Base-by-base conservation (phyloP, 2,113 vertebrate genomes). In the Pelobates fuscus region DNA sequence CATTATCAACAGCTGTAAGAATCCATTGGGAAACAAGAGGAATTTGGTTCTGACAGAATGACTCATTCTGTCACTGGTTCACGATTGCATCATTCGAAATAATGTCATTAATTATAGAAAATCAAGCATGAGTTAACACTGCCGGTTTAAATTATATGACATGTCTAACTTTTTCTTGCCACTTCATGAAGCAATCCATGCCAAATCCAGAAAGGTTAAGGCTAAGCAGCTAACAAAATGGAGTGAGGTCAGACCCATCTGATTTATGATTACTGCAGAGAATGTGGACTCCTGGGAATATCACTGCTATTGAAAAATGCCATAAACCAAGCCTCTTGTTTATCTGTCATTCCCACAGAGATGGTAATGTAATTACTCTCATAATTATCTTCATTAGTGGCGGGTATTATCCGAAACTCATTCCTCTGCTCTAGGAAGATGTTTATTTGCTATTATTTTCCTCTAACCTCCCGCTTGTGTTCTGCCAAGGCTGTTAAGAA, bases 331-430 rank as follows among this genome's bases (percentile, higher is more conserved):
- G 88, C 89, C 94, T 95, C 94, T 97, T 98, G 94, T 97, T 94
- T 96, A 94, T 94, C 94, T 92, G 91, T 93, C 95, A 95, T 98
- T 96, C 95, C 94, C 95, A 95, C 91, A 93, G 95, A 96, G 95
- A 95, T 92, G 91, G 94, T 96, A 96, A 98, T 94, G 92, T 95
- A 94, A 96, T 96, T 97, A 96, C 93, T 89, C 90, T 88, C 89
- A 86, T 96, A 97, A 98, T 98, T 98, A 96, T 94, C 92, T 93
- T 97, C 94, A 97, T 97, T 96, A 95, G 94, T 91, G 92, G 91
- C 89, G 94, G 94, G 94, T 95, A 95, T 95, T 96, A 94, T 93
- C 91, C 92, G 88, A 88, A 88, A 89, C 92, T 93, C 92, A 94
- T 92, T 94, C 92, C 94, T 92, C 84, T 86, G 90, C 92, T 93